These are phyloP conservation scores for Candoia aspera DNA, from an alignment of 2,113 vertebrate genomes.

Conservation along the genomic window DNA sequence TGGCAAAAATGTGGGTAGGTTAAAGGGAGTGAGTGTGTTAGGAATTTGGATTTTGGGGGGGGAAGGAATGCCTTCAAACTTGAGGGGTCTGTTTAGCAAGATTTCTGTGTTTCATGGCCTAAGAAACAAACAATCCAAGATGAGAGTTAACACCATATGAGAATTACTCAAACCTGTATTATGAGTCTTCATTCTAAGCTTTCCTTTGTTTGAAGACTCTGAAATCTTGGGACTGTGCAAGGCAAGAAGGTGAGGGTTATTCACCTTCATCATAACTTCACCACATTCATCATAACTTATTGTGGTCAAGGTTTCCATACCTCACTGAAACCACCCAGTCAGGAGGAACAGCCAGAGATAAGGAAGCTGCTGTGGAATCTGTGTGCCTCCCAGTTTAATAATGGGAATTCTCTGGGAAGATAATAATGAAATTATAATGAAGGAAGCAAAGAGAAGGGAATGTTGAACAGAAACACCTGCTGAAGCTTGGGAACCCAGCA, in stretches of 20 bases:
- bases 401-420: not conserved
- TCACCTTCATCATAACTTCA: too few species aligned
- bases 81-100: not conserved
- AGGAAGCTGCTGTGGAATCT: constrained; percentile 11
- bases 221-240: not conserved
- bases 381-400: constrained; percentile 7
- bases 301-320: not conserved
- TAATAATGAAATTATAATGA: not conserved
- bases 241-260: not conserved
- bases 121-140: not conserved
- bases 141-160: not conserved
- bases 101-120: not conserved
- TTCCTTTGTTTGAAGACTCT: not conserved
- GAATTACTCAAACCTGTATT: not conserved
- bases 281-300: not conserved
- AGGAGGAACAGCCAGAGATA: not conserved
- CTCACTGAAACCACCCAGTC: not conserved
- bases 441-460: not conserved
- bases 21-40: not conserved
- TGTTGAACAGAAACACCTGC: constrained; percentile 18
- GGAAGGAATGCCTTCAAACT: not conserved
- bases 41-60: not conserved
- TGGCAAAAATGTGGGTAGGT: not conserved
- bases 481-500: not conserved
- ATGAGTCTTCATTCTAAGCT: not conserved